Conservation (phyloP, 1,140 invertebrate species). For the Pseudomyrmex cubaensis region DNA sequence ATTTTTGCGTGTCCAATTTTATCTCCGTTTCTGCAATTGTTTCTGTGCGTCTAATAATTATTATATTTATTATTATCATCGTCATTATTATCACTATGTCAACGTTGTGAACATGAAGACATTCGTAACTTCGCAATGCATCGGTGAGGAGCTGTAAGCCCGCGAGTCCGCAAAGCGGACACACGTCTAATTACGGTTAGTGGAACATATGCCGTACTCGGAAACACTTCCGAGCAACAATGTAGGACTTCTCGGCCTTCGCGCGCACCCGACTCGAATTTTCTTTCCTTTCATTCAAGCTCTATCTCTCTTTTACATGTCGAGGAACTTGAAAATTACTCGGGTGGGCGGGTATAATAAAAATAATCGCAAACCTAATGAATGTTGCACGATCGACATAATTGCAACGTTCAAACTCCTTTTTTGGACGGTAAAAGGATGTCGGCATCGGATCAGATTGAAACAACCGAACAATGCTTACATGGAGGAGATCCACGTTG, state of each 20-base stretch:
- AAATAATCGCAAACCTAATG: slow-evolving; percentile 28
- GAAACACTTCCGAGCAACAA: neutral
- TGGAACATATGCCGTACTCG: neutral
- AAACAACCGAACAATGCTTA: slow-evolving; percentile 25
- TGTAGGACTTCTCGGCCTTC: slow-evolving; percentile 1
- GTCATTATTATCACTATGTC: neutral
- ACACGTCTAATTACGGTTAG: slow-evolving; percentile 30
- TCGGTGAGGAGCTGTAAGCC: neutral
- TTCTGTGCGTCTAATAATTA: no score
- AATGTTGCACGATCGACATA: slow-evolving; percentile 32
- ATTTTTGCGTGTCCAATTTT: no score
- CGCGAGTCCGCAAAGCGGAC: neutral
- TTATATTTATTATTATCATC: no score
- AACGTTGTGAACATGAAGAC: neutral
- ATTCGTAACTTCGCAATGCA: neutral
- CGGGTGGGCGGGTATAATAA: slow-evolving; percentile 7
- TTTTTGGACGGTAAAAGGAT: slow-evolving; percentile 19
- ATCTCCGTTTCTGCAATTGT: no score
- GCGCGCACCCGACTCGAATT: no score
- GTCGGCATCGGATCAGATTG: neutral
- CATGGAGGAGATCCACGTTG: neutral
- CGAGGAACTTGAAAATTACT: slow-evolving; percentile 19
- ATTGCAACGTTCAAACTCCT: slow-evolving; percentile 39
- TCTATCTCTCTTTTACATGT: neutral
- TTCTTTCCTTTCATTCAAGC: neutral